A percentile compares a stretch with the other conserved stretches of the same genome.
Evolutionary conservation across 2,888 invertebrate genomes (phyloP).

Genomic region (Ormia ochracea): DNA sequence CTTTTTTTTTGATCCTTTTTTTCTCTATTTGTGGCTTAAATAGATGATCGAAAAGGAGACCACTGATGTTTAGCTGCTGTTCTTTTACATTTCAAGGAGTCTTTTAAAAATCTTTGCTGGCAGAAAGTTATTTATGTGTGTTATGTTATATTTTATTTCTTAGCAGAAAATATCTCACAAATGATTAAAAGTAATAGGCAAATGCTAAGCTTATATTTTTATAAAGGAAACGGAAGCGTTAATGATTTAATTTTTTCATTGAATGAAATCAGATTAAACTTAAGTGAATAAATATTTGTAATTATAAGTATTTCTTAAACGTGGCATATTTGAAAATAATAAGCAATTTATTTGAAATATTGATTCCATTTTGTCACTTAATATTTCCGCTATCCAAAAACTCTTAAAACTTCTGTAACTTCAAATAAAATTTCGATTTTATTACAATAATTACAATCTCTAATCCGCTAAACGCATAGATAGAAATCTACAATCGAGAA

Average conservation of each 20-base stretch:
- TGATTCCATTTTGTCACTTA: too few relatives aligned
- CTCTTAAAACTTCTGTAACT: too few relatives aligned
- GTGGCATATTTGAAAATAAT: too few relatives aligned
- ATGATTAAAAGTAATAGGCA: not conserved
- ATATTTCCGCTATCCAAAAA: too few relatives aligned
- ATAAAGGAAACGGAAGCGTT: slow-evolving; percentile 41
- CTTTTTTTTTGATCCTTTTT: too few relatives aligned
- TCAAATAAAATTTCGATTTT: too few relatives aligned
- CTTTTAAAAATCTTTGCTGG: slow-evolving; percentile 6
- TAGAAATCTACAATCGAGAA: too few relatives aligned
- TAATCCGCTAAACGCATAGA: too few relatives aligned
- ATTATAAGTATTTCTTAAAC: not conserved
- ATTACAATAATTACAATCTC: too few relatives aligned
- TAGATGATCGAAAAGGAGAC: slow-evolving; percentile 34
- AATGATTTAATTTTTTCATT: slow-evolving; percentile 19
- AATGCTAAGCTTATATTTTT: slow-evolving; percentile 5
- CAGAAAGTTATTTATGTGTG: slow-evolving; percentile 17
- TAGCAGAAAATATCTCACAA: not conserved
- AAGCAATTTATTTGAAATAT: too few relatives aligned
- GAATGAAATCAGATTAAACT: not conserved
- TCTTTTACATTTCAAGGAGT: slow-evolving; percentile 32
- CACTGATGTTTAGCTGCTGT: slow-evolving; percentile 49
- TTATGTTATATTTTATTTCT: not conserved
- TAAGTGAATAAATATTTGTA: not conserved
- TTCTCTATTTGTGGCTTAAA: slow-evolving; percentile 2